Evolutionary conservation across 2,888 invertebrate species (phyloP).

Genomic region (Isoperla grammatica): DNA sequence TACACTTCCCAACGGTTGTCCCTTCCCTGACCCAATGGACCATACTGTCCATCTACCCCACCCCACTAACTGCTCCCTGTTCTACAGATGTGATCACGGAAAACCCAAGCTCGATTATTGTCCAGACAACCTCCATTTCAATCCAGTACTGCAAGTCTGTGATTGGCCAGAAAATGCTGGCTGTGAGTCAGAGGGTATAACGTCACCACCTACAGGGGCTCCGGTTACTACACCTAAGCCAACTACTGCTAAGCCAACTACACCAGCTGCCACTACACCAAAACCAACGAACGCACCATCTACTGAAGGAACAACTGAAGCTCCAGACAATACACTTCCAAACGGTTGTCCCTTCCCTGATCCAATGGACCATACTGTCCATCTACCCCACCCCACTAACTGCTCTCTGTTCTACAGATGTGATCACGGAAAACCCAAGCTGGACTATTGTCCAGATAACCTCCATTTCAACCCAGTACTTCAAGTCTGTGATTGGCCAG

Average conservation of each 20-base stretch:
- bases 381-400: slow-evolving; percentile 13
- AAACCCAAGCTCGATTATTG: slow-evolving; percentile 30
- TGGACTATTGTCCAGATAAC: slow-evolving; percentile 31
- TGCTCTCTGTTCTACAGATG: slow-evolving; percentile 30
- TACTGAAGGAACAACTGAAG: too few relatives aligned
- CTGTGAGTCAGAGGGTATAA: slow-evolving; percentile 12
- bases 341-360: slow-evolving; percentile 12
- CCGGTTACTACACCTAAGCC: too few relatives aligned
- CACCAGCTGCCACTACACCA: too few relatives aligned
- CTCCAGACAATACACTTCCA: background rate
- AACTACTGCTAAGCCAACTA: too few relatives aligned
- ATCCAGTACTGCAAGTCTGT: slow-evolving; percentile 31
- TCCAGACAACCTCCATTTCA: slow-evolving; percentile 31
- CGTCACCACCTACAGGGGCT: too few relatives aligned
- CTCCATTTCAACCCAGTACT: slow-evolving; percentile 33
- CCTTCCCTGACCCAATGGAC: slow-evolving; percentile 4
- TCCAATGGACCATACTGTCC: slow-evolving; percentile 12
- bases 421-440: slow-evolving; percentile 30
- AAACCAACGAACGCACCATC: too few relatives aligned
- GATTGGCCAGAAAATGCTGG: slow-evolving; percentile 33
- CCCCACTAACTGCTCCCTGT: slow-evolving; percentile 18
- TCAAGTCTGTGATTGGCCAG: slow-evolving; percentile 33
- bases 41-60: slow-evolving; percentile 18
- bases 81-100: slow-evolving; percentile 33
- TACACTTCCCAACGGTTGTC: slow-evolving; percentile 7